Evolutionary conservation across 2,888 invertebrate species (phyloP), one percentile per base, ranked within the genome.

Genomic region (Pemphredon lugubris): DNA sequence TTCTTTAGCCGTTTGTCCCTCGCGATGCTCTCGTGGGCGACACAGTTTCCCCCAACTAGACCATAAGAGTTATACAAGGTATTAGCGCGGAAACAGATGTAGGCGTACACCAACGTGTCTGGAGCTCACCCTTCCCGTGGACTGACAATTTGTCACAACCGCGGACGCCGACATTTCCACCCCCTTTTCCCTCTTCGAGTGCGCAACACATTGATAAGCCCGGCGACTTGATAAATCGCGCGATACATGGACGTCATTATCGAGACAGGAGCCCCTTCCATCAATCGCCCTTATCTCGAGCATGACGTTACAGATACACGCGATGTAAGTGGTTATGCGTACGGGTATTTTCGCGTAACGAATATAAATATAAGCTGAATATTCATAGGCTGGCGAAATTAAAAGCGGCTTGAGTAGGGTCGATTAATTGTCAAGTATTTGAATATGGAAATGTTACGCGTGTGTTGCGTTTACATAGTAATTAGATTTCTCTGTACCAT

Each of bases 141-240:
- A 55, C 70, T 54, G 79, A 84, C 84, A 84, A 85, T 85, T 86
- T 85, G 85, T 84, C 85, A 86, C 84, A 77, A 72, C 73, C 79
- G 77, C 75, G 73, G 60, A 59, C 69, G 64, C 58, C 66, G 68
- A 68, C 75, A 77, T 70, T 60, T 51, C 57, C 57, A 67, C 58
- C 71, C 70, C 34, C 60, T 23, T 67, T 67, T 42, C 53, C 42
- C 53, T 48, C 48, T 20, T n/a, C 39, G 59, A 67, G 44, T 53
- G 23, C 70, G 59, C 75, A 64, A 79, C 79, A 71, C 77, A 75
- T 77, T 81, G 82, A 83, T 83, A 83, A 81, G 79, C 79, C 61
- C 72, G n/a, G 77, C 77, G 78, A n/a, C 82, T 84, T 87, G 87
- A 88, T 87, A 88, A 87, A 88, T 88, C 86, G 83, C 81, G 83